Conservation (phyloP, 1,140 invertebrate species). For the Microplitis mediator region DNA sequence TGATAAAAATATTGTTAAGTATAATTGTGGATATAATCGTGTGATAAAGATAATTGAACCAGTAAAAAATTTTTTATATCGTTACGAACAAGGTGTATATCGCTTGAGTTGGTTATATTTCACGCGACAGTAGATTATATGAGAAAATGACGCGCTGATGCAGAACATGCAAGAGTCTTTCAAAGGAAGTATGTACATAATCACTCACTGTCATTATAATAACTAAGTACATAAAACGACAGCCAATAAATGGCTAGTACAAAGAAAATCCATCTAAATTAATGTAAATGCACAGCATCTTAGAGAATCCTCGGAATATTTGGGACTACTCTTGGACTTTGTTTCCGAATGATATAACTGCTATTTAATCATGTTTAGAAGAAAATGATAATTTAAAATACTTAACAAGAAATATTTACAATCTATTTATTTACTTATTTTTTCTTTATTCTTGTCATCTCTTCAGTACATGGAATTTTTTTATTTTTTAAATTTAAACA, state of each 20-base stretch:
- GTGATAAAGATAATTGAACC: constrained; percentile 8
- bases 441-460: too few species aligned
- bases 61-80: constrained; percentile 10
- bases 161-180: constrained; percentile 21
- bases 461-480: background rate
- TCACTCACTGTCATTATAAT: constrained; percentile 21
- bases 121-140: constrained; percentile 23
- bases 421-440: too few species aligned
- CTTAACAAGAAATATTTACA: too few species aligned
- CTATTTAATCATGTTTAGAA: too few species aligned
- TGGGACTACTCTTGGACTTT: background rate
- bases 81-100: background rate
- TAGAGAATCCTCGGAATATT: background rate
- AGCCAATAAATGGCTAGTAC: background rate
- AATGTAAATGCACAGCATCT: too few species aligned
- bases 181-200: constrained; percentile 27
- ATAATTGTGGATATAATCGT: background rate
- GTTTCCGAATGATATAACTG: too few species aligned
- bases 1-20: background rate
- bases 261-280: constrained; percentile 5
- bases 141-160: constrained; percentile 29
- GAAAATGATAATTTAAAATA: too few species aligned
- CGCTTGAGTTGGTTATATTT: constrained; percentile 22
- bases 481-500: background rate
- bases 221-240: constrained; percentile 28